Evolutionary conservation across 1,140 invertebrate genomes (phyloP).

Genomic region (Tribolium madens): DNA sequence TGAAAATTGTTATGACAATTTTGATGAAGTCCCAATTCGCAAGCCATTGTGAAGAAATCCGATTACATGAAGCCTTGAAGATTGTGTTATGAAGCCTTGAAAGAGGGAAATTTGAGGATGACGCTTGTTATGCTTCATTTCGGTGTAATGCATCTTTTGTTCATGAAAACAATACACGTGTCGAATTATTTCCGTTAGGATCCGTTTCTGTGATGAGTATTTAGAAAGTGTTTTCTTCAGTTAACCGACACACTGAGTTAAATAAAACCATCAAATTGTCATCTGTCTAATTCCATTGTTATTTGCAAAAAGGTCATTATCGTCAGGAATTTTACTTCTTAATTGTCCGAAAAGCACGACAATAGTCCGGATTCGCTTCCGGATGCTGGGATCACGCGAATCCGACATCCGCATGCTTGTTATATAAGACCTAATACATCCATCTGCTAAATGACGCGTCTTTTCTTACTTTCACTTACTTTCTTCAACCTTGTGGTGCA

Average conservation of each 20-base stretch:
- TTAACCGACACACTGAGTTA: background rate
- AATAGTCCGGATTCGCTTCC: background rate
- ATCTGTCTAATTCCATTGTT: constrained; percentile 25
- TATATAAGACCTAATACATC: constrained; percentile 27
- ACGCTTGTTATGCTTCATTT: background rate
- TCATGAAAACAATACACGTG: constrained; percentile 4
- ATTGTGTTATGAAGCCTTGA: background rate
- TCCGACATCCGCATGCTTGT: constrained; percentile 2
- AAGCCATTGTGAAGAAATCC: background rate
- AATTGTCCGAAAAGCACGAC: constrained; percentile 7
- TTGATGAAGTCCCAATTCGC: background rate
- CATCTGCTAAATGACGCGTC: constrained; percentile 27
- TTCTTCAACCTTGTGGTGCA: constrained; percentile 39
- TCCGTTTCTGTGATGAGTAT: background rate
- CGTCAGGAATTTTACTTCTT: background rate
- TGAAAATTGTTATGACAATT: background rate
- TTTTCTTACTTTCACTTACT: constrained; percentile 43
- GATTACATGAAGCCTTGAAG: background rate
- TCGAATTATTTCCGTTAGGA: constrained; percentile 16
- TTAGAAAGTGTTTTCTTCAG: constrained; percentile 16
- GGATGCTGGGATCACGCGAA: constrained; percentile 32
- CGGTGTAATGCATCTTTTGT: background rate
- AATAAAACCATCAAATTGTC: constrained; percentile 20
- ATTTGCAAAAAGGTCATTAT: constrained; percentile 14
- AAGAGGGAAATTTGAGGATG: background rate